phyloP scores from a whole-genome alignment of 2,888 invertebrate genomes.

The Philopedon plagiatum region DNA sequence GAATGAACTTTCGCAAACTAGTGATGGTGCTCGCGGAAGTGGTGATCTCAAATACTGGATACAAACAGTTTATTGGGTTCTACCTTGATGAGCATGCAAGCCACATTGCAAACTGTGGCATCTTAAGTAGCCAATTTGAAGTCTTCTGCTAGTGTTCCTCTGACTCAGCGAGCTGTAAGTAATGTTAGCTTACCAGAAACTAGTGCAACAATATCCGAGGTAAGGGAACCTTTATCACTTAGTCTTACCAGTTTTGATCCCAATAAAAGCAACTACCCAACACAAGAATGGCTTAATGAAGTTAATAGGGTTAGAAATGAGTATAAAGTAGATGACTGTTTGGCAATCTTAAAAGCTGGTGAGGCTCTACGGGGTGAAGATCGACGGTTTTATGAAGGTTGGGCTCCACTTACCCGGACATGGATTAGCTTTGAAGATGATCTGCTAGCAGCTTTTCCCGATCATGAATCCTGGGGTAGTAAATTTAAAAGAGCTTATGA shows the following conservation, averaged over 20 bases:
- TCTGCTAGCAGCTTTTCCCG: neutral
- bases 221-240: neutral
- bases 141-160: no score
- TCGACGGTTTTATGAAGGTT: neutral
- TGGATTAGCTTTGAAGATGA: neutral
- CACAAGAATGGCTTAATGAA: neutral
- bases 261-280: neutral
- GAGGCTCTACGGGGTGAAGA: neutral
- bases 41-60: no score
- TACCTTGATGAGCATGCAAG: no score
- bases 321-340: neutral
- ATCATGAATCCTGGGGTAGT: neutral
- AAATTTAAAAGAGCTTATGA: slow-evolving; percentile 1
- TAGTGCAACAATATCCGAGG: neutral
- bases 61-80: no score
- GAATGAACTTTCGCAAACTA: no score
- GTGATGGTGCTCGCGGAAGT: no score
- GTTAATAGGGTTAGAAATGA: neutral
- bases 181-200: no score
- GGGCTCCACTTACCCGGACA: neutral
- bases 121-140: no score
- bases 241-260: neutral
- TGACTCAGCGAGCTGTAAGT: no score
- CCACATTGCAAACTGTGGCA: no score
- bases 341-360: neutral